These are phyloP conservation scores for Odontocerum albicorne DNA, from an alignment of 2,888 invertebrate genomes.

Conservation along the genomic window DNA sequence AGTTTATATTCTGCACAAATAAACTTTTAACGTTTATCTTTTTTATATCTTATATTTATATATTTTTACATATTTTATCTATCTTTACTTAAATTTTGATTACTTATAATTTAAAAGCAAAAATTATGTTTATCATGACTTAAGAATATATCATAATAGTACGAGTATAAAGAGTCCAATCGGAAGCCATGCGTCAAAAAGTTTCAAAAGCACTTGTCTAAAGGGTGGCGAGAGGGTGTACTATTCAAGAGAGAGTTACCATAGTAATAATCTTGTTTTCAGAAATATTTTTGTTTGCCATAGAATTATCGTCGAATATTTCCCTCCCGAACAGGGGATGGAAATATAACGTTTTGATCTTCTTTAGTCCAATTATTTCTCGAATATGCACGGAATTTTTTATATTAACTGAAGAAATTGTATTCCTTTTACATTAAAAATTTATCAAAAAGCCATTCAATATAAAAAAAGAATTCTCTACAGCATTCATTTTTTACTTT, in stretches of 20 bases:
- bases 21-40: no score
- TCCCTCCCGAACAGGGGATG: slow-evolving; percentile 16
- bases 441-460: slow-evolving; percentile 4
- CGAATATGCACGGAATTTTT: slow-evolving; percentile 20
- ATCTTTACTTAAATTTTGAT: no score
- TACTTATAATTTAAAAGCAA: no score
- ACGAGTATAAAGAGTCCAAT: no score
- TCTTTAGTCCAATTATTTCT: slow-evolving; percentile 32
- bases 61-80: no score
- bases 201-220: slow-evolving; percentile 1
- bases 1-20: no score
- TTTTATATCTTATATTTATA: no score
- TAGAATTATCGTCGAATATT: slow-evolving; percentile 33
- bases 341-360: slow-evolving; percentile 32
- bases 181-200: no score
- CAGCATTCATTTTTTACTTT: no score
- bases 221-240: neutral
- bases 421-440: slow-evolving; percentile 24
- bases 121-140: no score
- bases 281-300: slow-evolving; percentile 35
- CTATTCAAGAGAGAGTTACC: slow-evolving; percentile 32
- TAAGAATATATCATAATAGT: no score
- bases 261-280: slow-evolving; percentile 36
- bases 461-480: no score
- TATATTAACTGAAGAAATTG: slow-evolving; percentile 29